A percentile compares a stretch with the other conserved stretches of the same genome.
Conservation (phyloP, 2,113 vertebrate species). For the Cryptoleucopteryx plumbea region DNA sequence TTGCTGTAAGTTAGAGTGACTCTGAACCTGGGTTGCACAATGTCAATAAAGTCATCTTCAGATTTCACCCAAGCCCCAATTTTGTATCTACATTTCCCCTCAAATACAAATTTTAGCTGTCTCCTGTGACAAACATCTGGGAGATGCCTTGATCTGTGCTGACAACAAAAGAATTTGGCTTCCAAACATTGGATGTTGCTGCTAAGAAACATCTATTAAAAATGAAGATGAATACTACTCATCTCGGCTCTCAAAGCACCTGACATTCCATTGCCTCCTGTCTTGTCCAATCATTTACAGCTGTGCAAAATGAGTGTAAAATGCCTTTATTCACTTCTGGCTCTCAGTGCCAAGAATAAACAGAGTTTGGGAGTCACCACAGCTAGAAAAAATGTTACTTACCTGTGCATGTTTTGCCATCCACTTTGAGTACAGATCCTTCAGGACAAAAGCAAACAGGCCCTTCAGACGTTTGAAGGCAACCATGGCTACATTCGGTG, state of each 20-base stretch:
- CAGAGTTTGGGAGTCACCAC: background rate
- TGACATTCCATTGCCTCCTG: background rate
- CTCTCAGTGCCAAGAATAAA: background rate
- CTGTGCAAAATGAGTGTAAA: background rate
- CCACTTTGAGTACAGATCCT: constrained; percentile 79
- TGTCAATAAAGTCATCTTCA: background rate
- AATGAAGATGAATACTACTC: background rate
- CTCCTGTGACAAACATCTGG: background rate
- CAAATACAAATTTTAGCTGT: background rate
- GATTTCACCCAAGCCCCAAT: background rate
- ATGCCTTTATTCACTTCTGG: background rate
- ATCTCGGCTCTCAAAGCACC: background rate
- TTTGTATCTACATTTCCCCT: background rate
- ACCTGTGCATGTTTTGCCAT: constrained; percentile 87
- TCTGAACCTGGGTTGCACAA: background rate
- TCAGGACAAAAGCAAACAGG: constrained; percentile 85
- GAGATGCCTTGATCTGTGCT: background rate
- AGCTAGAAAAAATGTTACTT: background rate
- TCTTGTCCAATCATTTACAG: background rate
- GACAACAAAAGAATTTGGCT: background rate
- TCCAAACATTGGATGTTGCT: background rate
- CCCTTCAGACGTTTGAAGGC: constrained; percentile 77
- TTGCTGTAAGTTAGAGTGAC: background rate
- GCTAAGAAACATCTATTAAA: background rate
- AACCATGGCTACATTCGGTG: constrained; percentile 79